Base-by-base conservation (phyloP, 2,797 vertebrate genomes). In the Oreochromis mossambicus region DNA sequence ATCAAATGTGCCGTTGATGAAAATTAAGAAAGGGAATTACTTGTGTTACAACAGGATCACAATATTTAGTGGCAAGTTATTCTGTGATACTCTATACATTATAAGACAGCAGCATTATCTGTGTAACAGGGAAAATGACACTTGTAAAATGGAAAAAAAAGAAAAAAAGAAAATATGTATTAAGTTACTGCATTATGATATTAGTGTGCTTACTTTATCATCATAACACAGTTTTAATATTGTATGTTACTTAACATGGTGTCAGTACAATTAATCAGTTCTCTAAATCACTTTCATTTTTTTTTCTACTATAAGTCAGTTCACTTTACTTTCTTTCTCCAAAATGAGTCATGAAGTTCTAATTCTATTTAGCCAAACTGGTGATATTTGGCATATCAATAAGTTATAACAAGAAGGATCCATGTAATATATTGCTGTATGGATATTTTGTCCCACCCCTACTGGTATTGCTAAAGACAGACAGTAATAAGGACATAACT, bases 1-100 rank as follows among this genome's bases (percentile, higher is more conserved):
- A 10, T 11, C 0, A 61, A 66, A 41, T 3, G 19, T 46, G 14
- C 41, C 0, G 41, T 8, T 29, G 14, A 24, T 58, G 12, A 41
- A 34, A 7, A 29, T 46, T 29, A 46, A 26, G 24, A 26, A 26
- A 29, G 14, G 21, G 3, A 29, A 73, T 19, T 1, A 29, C 9
- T 0, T 7, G 15, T 29, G 41, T 15, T 48, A 46, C 9, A 48
- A 17, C 24, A 29, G 41, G 4, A 46, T 29, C 4, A 7, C 24
- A 0, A 29, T 12, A 73, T 29, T 29, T 2, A 17, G 21, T 12
- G n/a, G 13, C n/a, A 10, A 73, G 15, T 4, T 48, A 12, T 48
- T 73, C 46, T 29, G 38, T 15, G 13, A 26, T 68, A 24, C 12
- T 63, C 32, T 36, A 63, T 63, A 63, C 15, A 36, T 17, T 19